Evolutionary conservation across 2,113 vertebrate genomes (phyloP).

Genomic region (Oenanthe oenanthe): DNA sequence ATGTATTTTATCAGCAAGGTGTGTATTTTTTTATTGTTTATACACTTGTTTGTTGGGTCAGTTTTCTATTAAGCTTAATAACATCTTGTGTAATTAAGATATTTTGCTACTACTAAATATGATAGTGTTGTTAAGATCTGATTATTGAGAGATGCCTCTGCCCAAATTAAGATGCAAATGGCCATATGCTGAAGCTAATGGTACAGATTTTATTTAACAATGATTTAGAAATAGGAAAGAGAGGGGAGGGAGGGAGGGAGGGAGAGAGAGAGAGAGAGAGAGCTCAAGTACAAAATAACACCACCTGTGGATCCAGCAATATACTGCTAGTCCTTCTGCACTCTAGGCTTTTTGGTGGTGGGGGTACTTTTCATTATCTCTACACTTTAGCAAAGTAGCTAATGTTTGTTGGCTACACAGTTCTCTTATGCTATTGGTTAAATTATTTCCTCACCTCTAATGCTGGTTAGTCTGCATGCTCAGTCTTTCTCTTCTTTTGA

Average conservation of each 20-base stretch:
- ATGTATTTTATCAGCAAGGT: not conserved
- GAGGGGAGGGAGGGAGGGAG: no score
- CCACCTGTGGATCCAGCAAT: accelerated
- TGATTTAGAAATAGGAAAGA: not conserved
- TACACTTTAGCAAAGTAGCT: not conserved
- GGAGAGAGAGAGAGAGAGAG: no score
- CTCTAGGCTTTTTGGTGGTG: not conserved
- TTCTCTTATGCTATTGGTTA: not conserved
- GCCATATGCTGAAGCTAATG: not conserved
- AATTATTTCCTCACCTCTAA: not conserved
- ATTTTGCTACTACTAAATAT: not conserved
- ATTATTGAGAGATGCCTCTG: not conserved
- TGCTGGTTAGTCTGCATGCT: not conserved
- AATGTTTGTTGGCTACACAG: not conserved
- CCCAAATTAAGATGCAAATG: not conserved
- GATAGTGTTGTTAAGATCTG: not conserved
- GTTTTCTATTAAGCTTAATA: not conserved
- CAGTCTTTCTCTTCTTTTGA: not conserved
- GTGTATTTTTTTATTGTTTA: not conserved
- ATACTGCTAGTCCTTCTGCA: not conserved
- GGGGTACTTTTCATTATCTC: not conserved
- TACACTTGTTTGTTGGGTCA: not conserved
- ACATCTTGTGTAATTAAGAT: not conserved
- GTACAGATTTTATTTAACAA: not conserved
- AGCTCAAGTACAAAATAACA: not conserved